Evolutionary conservation across 2,888 invertebrate genomes (phyloP).

Genomic region (Bruchidius siliquastri): DNA sequence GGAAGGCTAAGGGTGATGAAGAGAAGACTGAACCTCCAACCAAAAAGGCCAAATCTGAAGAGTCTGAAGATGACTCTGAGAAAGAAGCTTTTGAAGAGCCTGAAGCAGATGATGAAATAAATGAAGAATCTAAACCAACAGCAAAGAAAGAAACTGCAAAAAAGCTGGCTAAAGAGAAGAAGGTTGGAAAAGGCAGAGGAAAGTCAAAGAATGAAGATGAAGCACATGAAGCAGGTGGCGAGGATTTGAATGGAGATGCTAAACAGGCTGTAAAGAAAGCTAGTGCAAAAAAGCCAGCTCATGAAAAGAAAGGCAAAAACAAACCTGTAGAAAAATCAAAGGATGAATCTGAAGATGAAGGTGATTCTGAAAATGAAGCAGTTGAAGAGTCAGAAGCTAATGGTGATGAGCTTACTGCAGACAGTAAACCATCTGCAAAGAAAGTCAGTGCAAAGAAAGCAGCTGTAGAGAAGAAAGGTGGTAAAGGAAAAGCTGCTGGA

Average conservation of each 20-base stretch:
- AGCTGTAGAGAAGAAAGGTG: not conserved
- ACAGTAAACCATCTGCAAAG: not conserved
- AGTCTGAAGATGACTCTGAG: constrained; percentile 2
- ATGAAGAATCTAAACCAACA: not conserved
- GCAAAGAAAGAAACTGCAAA: not conserved
- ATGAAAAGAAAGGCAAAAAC: not conserved
- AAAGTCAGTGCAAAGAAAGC: not conserved
- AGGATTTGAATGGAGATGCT: not conserved
- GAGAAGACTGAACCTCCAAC: constrained; percentile 6
- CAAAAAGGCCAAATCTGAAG: constrained; percentile 8
- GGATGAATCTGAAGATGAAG: not conserved
- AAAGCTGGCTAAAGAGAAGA: not conserved
- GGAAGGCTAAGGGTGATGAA: not conserved
- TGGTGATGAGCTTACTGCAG: constrained; percentile 2
- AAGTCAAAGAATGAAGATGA: not conserved
- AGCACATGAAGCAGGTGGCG: not conserved
- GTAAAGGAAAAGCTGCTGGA: not conserved
- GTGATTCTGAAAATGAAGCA: no score
- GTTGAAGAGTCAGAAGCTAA: not conserved
- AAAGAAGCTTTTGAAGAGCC: constrained; percentile 6
- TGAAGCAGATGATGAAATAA: not conserved
- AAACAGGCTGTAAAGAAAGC: not conserved
- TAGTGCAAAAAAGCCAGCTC: not conserved
- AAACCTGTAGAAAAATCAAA: not conserved
- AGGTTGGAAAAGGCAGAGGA: not conserved